Base-by-base conservation (phyloP, 2,888 invertebrate genomes). In the Nudaria mundana region DNA sequence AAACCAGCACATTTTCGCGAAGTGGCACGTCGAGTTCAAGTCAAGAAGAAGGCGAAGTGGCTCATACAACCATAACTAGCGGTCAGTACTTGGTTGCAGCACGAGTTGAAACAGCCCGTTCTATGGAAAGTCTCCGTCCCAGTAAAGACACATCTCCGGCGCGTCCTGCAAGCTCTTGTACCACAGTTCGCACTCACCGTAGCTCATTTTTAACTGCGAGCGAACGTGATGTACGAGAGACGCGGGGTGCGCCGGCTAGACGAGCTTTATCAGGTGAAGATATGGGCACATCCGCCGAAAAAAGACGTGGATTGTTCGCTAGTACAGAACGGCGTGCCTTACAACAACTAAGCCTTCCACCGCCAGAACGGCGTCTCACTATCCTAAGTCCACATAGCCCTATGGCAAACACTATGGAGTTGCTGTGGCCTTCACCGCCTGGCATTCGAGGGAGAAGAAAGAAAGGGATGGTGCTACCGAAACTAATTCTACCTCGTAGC, bases 301-400 rank as follows among this genome's bases (percentile, higher is more conserved):
- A 91, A 43, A 84, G 91, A 43, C 81, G 94, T 4, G 93, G 93
- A 0, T 66, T 93, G 40, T 94, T 93, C 77, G 93, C 94, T 5
- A 92, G 92, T 41, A 91, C 91, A 16, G 92, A 92, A 63, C 82
- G 93, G 33, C 90, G 90, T 16, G 84, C 82, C 18, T 90, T 94
- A 12, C 93, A 93, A 60, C 93, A 94, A 66, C 83, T 94, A 24
- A 94, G 93, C 57, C 77, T 94, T 23, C 93, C 93, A 5, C 93
- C 94, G 5, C 92, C 93, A 0, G 92, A 92, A 44, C 87, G 91
- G 7, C 88, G 90, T 53, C 90, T 96, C 35, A 95, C 94, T 25
- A 96, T 96, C 42, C 82, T 96, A 42, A 95, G 95, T 56, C 94
- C 94, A 0, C 94, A 94, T 71, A 93, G 93, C 65, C 96, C 95